Evolutionary conservation across 2,797 vertebrate genomes (phyloP).

Genomic region (Apogon talboti): DNA sequence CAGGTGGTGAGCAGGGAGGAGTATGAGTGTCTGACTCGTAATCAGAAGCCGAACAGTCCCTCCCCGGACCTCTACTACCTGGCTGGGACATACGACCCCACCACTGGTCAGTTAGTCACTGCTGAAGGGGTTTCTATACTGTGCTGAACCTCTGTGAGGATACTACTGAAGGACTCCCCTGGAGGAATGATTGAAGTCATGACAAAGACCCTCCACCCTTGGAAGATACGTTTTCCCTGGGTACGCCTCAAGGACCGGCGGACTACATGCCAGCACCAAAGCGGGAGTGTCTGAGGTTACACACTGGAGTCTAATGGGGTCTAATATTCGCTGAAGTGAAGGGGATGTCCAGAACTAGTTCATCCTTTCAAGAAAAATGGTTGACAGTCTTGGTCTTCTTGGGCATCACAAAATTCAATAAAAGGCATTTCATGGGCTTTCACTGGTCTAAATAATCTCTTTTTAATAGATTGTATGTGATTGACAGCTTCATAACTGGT

Average conservation of each 20-base stretch:
- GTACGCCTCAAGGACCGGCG: slow-evolving; percentile 47
- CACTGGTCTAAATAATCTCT: slow-evolving; percentile 55
- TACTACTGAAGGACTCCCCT: slow-evolving; percentile 79
- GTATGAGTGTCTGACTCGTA: slow-evolving; percentile 93
- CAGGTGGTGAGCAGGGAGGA: slow-evolving; percentile 96
- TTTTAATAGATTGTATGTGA: slow-evolving; percentile 54
- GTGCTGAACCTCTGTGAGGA: slow-evolving; percentile 84
- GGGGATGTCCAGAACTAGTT: slow-evolving; percentile 50
- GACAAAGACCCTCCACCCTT: slow-evolving; percentile 47
- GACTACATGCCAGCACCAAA: slow-evolving; percentile 59
- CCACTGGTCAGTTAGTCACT: slow-evolving; percentile 95
- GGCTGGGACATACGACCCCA: slow-evolving; percentile 97
- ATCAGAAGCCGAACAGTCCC: slow-evolving; percentile 91
- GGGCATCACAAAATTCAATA: slow-evolving; percentile 51
- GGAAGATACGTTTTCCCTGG: slow-evolving; percentile 49
- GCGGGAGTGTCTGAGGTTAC: slow-evolving; percentile 65
- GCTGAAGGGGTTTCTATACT: slow-evolving; percentile 93
- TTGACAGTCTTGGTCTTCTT: slow-evolving; percentile 61
- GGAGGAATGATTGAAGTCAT: slow-evolving; percentile 48
- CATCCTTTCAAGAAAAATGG: slow-evolving; percentile 51
- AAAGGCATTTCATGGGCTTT: slow-evolving; percentile 35
- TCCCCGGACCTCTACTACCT: slow-evolving; percentile 94
- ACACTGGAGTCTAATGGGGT: slow-evolving; percentile 74
- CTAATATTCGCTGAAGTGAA: slow-evolving; percentile 43
- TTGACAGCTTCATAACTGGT: slow-evolving; percentile 56